Base-by-base conservation (phyloP, 2,797 vertebrate species). In the Neosalanx taihuensis region DNA sequence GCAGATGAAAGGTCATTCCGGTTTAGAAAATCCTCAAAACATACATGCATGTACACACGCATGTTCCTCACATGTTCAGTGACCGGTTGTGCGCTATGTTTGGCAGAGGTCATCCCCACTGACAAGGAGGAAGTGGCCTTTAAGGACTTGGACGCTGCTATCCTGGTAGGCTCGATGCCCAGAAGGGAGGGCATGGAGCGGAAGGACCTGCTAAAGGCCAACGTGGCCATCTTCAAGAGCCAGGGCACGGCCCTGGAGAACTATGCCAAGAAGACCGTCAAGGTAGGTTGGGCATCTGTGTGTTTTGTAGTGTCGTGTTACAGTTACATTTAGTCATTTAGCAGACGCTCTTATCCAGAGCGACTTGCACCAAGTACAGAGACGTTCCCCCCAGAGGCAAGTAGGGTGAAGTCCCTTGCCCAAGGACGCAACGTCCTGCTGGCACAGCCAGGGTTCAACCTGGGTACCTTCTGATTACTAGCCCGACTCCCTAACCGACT, bases 101-200 rank as follows among this genome's bases (percentile, higher is more conserved):
- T 67, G 69, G 69, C 78, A 99, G 96, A 98, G 80, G 91, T 98
- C 71, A 87, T 97, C 65, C 88, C 94, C 77, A 98, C 96, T 13
- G 96, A 97, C 90, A 95, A 96, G 82, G 96, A 95, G 81, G 95
- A 97, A 10, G 88, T 96, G 65, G 97, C 93, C 37, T 99, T 99
- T 89, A 95, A 95, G 89, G 94, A 96, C 79, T 89, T 99, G 77
- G 97, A 98, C 67, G 81, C 93, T 20, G 97, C 97, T 64, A 91
- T 99, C 83, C 86, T 99, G 87, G 96, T 98, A 81, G 97, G 97
- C 68, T 97, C 97, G 73, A 98, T 99, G 97, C 97, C 97, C 68
- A 93, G 97, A 80, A 94, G 89, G 83, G 97, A 99, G 6, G 96
- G 97, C 74, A 98, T 99, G 97, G 96, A 98, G 84, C 94, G 97